Evolutionary conservation across 2,797 vertebrate genomes (phyloP).

Genomic region (Hafferia zeledoni): DNA sequence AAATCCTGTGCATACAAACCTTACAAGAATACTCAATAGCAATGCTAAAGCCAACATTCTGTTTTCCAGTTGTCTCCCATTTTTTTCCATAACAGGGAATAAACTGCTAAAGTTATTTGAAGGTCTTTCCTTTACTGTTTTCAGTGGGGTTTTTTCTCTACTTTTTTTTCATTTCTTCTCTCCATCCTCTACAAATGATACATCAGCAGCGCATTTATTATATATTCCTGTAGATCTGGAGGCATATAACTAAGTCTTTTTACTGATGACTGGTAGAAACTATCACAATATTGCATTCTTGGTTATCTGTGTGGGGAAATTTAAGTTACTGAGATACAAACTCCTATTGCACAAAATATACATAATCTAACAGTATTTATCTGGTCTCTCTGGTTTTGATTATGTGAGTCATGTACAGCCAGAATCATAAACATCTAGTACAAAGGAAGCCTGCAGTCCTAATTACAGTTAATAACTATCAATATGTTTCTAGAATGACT

Average conservation of each 20-base stretch:
- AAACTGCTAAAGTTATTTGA: not conserved
- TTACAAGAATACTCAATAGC: not conserved
- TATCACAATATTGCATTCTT: not conserved
- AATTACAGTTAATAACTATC: not conserved
- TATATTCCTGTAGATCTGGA: not conserved
- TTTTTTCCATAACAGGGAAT: not conserved
- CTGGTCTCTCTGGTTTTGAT: not conserved
- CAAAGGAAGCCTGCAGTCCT: not conserved
- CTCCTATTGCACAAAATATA: not conserved
- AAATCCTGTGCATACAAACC: not conserved
- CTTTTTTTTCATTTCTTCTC: accelerated
- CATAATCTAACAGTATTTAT: not conserved
- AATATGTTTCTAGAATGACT: not conserved
- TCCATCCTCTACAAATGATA: not conserved
- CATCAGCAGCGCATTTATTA: not conserved
- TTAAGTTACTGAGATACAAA: not conserved
- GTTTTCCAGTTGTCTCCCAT: not conserved
- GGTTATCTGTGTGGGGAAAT: not conserved
- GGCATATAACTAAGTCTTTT: not conserved
- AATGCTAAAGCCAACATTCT: not conserved
- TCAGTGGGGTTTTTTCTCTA: not conserved
- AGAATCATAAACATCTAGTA: not conserved
- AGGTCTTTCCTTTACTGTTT: not conserved
- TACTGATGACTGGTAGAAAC: not conserved
- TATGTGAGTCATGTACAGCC: not conserved